phyloP scores from a whole-genome alignment of 2,888 invertebrate species.

The Netelia inedita region DNA sequence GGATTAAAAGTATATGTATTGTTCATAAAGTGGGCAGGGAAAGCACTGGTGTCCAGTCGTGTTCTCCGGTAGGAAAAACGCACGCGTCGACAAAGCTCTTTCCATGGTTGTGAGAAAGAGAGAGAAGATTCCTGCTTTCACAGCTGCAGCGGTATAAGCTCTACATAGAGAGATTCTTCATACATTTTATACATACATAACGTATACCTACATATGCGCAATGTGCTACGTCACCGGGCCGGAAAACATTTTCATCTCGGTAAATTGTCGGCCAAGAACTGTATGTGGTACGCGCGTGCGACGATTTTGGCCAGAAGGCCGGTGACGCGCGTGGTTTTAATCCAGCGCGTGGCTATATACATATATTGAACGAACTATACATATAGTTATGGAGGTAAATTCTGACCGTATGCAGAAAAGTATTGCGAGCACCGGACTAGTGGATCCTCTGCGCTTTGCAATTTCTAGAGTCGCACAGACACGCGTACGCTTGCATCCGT shows the following conservation, averaged over 20 bases:
- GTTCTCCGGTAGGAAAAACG: background rate
- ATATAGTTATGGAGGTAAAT: background rate
- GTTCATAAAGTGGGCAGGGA: background rate
- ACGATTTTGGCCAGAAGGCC: background rate
- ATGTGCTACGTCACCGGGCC: slow-evolving; percentile 12
- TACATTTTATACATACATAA: background rate
- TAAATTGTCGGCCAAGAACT: slow-evolving; percentile 50
- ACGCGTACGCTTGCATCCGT: background rate
- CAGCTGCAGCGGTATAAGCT: slow-evolving; percentile 24
- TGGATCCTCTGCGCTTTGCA: background rate
- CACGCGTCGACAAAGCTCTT: slow-evolving; percentile 18
- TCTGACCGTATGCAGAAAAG: background rate
- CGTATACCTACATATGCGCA: slow-evolving; percentile 9
- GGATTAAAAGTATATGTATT: background rate
- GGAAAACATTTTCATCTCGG: slow-evolving; percentile 59
- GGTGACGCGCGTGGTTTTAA: slow-evolving; percentile 26
- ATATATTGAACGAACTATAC: slow-evolving; percentile 11
- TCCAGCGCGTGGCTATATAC: slow-evolving; percentile 15
- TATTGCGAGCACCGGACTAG: background rate
- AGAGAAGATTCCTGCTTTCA: slow-evolving; percentile 1
- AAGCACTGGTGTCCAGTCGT: background rate
- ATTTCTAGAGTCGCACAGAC: background rate
- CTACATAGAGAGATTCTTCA: background rate
- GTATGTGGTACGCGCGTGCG: slow-evolving; percentile 4
- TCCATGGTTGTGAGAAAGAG: slow-evolving; percentile 9